Evolutionary conservation across 1,140 invertebrate genomes (phyloP).

Genomic region (Leptinotarsa undecemlineata): DNA sequence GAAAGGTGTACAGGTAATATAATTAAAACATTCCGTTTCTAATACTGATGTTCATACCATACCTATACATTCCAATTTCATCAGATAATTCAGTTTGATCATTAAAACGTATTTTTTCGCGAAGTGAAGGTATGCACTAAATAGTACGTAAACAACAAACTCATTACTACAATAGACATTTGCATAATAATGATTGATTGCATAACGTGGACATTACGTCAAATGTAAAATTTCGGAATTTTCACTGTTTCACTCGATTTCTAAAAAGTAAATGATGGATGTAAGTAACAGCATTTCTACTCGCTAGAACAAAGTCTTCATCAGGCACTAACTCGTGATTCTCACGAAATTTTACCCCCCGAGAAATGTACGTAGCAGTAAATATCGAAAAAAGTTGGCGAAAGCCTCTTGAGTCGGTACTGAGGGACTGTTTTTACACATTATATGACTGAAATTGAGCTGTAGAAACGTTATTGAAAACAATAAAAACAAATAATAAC

Average conservation of each 20-base stretch:
- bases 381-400: too few relatives aligned
- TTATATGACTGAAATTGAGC: too few relatives aligned
- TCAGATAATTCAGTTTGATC: slow-evolving; percentile 20
- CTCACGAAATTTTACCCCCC: too few relatives aligned
- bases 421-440: too few relatives aligned
- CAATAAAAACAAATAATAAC: too few relatives aligned
- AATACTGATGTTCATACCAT: slow-evolving; percentile 1
- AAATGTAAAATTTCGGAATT: slow-evolving; percentile 40
- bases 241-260: slow-evolving; percentile 22
- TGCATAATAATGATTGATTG: slow-evolving; percentile 41
- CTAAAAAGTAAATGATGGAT: background rate
- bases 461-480: too few relatives aligned
- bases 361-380: too few relatives aligned
- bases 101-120: slow-evolving; percentile 17
- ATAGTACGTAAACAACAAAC: slow-evolving; percentile 35
- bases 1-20: background rate
- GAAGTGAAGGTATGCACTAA: slow-evolving; percentile 32
- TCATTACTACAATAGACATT: slow-evolving; percentile 38
- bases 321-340: too few relatives aligned
- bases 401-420: too few relatives aligned
- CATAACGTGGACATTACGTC: slow-evolving; percentile 39
- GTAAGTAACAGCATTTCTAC: too few relatives aligned
- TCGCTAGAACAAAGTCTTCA: too few relatives aligned
- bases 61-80: slow-evolving; percentile 20
- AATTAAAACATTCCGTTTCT: slow-evolving; percentile 27